phyloP scores from a whole-genome alignment of 2,113 vertebrate genomes.

The Cygnus atratus region DNA sequence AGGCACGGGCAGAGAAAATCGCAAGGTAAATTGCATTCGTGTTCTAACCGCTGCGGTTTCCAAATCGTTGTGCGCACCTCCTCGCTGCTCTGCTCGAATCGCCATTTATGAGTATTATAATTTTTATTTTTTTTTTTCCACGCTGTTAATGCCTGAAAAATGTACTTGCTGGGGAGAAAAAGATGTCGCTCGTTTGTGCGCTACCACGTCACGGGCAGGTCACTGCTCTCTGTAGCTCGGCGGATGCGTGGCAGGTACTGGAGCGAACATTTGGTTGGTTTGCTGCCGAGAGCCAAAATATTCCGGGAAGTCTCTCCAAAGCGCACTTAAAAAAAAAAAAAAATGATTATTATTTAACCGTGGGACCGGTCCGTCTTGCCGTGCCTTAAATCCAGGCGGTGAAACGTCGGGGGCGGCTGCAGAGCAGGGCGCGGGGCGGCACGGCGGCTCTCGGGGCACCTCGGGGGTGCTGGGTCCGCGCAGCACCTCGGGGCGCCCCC shows the following conservation, averaged over 20 bases:
- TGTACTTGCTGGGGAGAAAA: slow-evolving; percentile 18
- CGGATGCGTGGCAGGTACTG: not conserved
- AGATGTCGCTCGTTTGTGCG: not conserved
- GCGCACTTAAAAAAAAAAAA: not conserved
- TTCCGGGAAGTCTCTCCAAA: not conserved
- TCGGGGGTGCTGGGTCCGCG: too few relatives aligned
- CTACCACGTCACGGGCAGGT: not conserved
- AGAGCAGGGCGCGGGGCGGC: too few relatives aligned
- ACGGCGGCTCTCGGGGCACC: too few relatives aligned
- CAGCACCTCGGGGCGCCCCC: too few relatives aligned
- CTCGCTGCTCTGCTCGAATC: slow-evolving; percentile 35
- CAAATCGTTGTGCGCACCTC: not conserved
- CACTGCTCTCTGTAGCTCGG: not conserved
- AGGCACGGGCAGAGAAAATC: slow-evolving; percentile 37
- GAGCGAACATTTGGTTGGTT: not conserved
- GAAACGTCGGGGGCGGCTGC: not conserved
- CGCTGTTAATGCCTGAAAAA: slow-evolving; percentile 32
- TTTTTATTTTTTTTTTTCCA: not conserved
- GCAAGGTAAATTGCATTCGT: slow-evolving; percentile 61
- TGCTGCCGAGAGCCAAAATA: not conserved
- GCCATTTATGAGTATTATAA: not conserved
- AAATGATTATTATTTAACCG: too few relatives aligned
- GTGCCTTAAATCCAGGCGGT: not conserved
- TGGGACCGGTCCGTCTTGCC: not conserved
- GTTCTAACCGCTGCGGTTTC: slow-evolving; percentile 27